These are phyloP conservation scores for Prunella fulvescens DNA, from an alignment of 2,113 vertebrate species.

Conservation along the genomic window DNA sequence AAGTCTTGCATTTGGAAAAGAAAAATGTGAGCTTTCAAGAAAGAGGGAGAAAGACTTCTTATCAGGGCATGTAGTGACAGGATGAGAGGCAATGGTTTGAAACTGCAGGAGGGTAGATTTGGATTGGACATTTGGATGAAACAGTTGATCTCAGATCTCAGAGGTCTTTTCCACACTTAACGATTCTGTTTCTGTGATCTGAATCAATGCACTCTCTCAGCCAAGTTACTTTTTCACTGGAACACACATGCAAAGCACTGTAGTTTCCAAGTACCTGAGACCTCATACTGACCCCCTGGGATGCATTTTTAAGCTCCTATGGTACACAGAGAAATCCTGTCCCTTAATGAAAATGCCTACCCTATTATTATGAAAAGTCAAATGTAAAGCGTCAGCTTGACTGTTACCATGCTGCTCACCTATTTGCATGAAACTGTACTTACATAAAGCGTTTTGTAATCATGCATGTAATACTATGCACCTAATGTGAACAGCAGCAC, in stretches of 20 bases:
- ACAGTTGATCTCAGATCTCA: neutral
- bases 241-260: neutral
- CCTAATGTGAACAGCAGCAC: neutral
- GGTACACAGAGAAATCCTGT: fast-evolving
- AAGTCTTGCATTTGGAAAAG: neutral
- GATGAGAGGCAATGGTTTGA: neutral
- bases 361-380: neutral
- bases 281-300: fast-evolving
- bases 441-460: constrained; percentile 66
- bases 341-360: neutral
- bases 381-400: neutral
- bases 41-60: neutral
- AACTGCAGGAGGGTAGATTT: neutral
- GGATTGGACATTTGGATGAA: neutral
- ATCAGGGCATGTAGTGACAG: neutral
- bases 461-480: neutral
- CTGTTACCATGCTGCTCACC: neutral
- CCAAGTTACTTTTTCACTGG: neutral
- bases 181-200: neutral
- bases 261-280: neutral
- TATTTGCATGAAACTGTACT: constrained; percentile 37
- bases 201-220: neutral
- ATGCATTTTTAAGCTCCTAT: neutral
- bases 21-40: neutral
- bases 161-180: neutral